Evolutionary conservation across 2,888 invertebrate genomes (phyloP).

Genomic region (Temnothorax rugatulus): DNA sequence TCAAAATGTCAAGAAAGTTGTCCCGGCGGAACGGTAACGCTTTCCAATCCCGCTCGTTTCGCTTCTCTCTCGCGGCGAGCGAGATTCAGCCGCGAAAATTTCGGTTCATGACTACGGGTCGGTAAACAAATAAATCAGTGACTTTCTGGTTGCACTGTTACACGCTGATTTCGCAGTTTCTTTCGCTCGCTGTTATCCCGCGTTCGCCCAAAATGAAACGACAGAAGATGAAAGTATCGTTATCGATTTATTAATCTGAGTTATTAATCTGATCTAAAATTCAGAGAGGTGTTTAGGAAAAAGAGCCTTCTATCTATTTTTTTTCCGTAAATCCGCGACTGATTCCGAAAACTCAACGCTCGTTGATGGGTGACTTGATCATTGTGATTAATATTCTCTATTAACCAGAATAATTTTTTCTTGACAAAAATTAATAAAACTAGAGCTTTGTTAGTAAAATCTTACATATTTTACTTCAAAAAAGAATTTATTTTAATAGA

Average conservation of each 20-base stretch:
- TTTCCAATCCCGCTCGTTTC: not conserved
- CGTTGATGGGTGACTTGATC: not conserved
- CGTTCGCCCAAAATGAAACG: not conserved
- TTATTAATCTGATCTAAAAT: not conserved
- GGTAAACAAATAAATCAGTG: constrained; percentile 82
- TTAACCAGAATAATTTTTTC: not conserved
- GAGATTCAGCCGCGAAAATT: constrained; percentile 61
- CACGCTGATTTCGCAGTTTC: constrained; percentile 77
- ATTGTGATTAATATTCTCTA: not conserved
- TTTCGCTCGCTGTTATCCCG: constrained; percentile 28
- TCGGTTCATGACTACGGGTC: constrained; percentile 53
- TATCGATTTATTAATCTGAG: constrained; percentile 20
- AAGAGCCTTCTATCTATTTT: not conserved
- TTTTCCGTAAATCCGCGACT: not conserved
- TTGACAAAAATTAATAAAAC: not conserved
- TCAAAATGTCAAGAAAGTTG: constrained; percentile 42
- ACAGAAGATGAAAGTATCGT: constrained; percentile 13
- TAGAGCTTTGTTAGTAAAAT: not conserved
- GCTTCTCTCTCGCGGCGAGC: constrained; percentile 5
- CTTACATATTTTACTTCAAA: not conserved
- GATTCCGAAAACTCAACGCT: not conserved
- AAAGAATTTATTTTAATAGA: not conserved
- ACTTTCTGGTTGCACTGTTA: constrained; percentile 60
- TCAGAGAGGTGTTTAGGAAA: not conserved
- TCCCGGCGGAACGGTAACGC: constrained; percentile 28